Conservation (phyloP, 2,113 vertebrate genomes). For the Nothocercus julius region DNA sequence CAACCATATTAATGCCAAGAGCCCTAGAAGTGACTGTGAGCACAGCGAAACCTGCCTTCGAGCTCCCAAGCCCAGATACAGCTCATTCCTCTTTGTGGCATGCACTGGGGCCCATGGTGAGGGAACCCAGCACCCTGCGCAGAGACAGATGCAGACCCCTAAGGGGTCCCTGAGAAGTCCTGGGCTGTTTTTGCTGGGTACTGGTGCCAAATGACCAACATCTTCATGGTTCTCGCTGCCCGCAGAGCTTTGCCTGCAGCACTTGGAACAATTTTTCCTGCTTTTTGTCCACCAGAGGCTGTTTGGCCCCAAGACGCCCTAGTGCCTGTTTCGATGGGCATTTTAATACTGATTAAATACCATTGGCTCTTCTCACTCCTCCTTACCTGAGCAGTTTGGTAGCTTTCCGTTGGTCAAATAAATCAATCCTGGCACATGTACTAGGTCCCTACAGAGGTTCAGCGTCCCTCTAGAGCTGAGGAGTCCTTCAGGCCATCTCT, state of each 20-base stretch:
- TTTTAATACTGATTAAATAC: not conserved
- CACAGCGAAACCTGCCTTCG: not conserved
- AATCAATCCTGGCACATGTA: not conserved
- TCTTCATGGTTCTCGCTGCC: rapidly evolving
- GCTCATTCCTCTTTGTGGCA: not conserved
- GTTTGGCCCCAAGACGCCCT: not conserved
- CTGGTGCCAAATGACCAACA: no score
- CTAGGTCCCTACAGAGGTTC: not conserved
- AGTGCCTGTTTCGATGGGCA: not conserved
- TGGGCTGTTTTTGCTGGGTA: no score
- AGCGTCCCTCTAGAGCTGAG: not conserved
- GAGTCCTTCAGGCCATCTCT: not conserved
- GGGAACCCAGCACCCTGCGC: not conserved
- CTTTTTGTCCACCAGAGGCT: not conserved
- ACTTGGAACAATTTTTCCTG: not conserved
- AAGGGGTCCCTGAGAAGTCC: not conserved
- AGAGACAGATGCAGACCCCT: no score
- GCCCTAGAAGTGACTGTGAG: not conserved
- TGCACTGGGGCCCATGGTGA: not conserved
- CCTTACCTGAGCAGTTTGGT: rapidly evolving
- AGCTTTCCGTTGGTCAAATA: constrained; percentile 2
- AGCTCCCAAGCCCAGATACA: not conserved
- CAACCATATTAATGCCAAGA: not conserved
- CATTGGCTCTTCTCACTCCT: not conserved
- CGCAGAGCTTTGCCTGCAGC: not conserved